phyloP scores from a whole-genome alignment of 2,888 invertebrate genomes.

The Meteorus cinctellus region DNA sequence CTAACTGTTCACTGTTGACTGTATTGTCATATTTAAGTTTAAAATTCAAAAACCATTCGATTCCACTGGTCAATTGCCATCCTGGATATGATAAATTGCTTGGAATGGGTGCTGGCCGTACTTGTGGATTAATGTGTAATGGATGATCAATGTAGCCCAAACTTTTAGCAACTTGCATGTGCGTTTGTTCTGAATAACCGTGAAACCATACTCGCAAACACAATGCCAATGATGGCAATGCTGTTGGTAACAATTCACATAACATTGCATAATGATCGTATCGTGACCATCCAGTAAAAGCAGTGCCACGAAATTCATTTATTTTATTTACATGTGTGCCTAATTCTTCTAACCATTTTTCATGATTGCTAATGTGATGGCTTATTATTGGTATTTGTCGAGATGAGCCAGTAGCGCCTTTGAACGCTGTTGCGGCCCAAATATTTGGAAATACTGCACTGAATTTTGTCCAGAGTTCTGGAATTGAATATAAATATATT shows the following conservation, averaged over 20 bases:
- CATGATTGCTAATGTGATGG: constrained; percentile 85
- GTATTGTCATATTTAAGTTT: constrained; percentile 74
- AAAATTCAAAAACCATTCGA: constrained; percentile 76
- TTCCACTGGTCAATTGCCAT: constrained; percentile 73
- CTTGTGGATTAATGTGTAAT: constrained; percentile 68
- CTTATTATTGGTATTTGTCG: constrained; percentile 81
- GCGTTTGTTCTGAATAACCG: constrained; percentile 73
- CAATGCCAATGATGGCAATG: constrained; percentile 78
- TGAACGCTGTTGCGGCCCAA: constrained; percentile 89
- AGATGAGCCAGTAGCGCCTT: constrained; percentile 88
- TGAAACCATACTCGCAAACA: constrained; percentile 78
- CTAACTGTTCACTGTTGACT: constrained; percentile 77
- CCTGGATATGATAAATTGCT: constrained; percentile 72
- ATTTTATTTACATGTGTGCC: constrained; percentile 74
- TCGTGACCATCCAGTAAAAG: constrained; percentile 85
- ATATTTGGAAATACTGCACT: constrained; percentile 80
- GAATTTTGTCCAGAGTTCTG: constrained; percentile 80
- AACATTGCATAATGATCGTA: constrained; percentile 84
- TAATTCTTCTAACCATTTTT: constrained; percentile 80
- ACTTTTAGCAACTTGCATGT: constrained; percentile 72
- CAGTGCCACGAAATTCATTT: constrained; percentile 78
- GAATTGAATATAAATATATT: constrained; percentile 19
- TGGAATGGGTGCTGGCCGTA: constrained; percentile 72
- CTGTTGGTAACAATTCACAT: constrained; percentile 80
- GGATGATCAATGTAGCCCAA: constrained; percentile 73